These are phyloP conservation scores for Amphimedon queenslandica DNA, from an alignment of 37 sponge, comb jelly and placozoan genomes.

Conservation along the genomic window DNA sequence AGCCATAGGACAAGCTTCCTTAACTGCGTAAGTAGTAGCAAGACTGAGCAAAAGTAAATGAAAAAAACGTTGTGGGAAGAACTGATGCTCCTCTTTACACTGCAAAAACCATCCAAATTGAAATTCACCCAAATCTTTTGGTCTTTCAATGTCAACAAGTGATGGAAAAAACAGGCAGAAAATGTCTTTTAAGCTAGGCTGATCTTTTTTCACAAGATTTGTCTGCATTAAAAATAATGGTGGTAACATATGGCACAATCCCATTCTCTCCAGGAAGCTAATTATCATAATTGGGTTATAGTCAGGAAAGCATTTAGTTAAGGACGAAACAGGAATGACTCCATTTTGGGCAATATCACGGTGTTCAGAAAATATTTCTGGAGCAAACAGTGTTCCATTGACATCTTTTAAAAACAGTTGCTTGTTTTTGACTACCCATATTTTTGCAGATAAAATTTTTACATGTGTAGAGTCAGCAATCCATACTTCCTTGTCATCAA, in stretches of 20 bases:
- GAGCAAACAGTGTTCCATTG: no score
- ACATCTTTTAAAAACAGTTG: no score
- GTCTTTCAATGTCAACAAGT: neutral
- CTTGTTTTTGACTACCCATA: no score
- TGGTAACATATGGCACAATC: neutral
- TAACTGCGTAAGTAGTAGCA: neutral
- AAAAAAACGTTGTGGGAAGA: slow-evolving; percentile 1
- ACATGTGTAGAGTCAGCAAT: no score
- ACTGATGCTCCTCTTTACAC: neutral
- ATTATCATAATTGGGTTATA: neutral
- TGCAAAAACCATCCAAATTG: slow-evolving; percentile 7
- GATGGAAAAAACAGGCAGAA: neutral
- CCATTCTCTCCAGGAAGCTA: neutral
- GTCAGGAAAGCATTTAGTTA: slow-evolving; percentile 1
- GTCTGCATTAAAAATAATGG: neutral
- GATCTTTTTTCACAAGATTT: neutral
- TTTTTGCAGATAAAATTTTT: no score
- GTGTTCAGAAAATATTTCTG: no score
- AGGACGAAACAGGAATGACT: neutral
- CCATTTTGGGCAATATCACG: no score
- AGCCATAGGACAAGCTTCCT: neutral
- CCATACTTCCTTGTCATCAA: no score
- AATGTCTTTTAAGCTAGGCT: no score
- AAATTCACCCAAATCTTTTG: neutral
- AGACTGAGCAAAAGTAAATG: neutral